Evolutionary conservation across 2,888 invertebrate genomes (phyloP), one percentile per base, ranked within the genome.

Genomic region (Stenchaetothrips biformis): DNA sequence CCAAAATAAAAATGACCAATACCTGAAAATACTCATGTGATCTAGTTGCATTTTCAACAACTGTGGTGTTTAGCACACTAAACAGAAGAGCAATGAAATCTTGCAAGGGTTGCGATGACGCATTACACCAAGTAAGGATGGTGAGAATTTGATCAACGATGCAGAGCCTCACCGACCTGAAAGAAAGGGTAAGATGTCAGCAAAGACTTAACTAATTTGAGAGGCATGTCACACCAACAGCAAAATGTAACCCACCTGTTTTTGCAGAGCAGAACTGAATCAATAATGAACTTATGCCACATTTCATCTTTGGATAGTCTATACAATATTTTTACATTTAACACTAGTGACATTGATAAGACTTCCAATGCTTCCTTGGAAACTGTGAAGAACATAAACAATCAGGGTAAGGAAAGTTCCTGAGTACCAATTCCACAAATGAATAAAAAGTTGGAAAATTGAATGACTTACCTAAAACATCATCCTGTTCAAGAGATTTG

Each of bases 331-430:
- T 92, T 92, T n/a, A 96, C 95, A 87, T 96, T 96, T 79, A 98
- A 88, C 79, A 96, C 94, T 86, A 98, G 91, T 83, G 95, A 94
- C 83, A 98, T 92, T 79, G 96, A 95, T 82, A 98, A 89, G 82
- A 97, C 93, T 88, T 98, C 98, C 86, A 98, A 89, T 79, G 97
- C 95, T 88, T 98, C 98, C 84, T 95, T 94, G 85, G 96, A 96
- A 85, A 96, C 93, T 88, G 87, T 85, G 83, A 83, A 80, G 79
- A 59, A 67, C 49, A 77, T 7, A 48, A 79, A 48, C 77, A 67
- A 80, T 16, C 74, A 77, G 79, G 77, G 18, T 37, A 81, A 62
- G 21, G 79, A 25, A 21, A 48, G 77, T 2, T 78, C 47, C 18
- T 37, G 13, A 67, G 79, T 62, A 25, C 9, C 47, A 25, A 80